Evolutionary conservation across 2,888 invertebrate genomes (phyloP).

Genomic region (Oxyteleia sp.): DNA sequence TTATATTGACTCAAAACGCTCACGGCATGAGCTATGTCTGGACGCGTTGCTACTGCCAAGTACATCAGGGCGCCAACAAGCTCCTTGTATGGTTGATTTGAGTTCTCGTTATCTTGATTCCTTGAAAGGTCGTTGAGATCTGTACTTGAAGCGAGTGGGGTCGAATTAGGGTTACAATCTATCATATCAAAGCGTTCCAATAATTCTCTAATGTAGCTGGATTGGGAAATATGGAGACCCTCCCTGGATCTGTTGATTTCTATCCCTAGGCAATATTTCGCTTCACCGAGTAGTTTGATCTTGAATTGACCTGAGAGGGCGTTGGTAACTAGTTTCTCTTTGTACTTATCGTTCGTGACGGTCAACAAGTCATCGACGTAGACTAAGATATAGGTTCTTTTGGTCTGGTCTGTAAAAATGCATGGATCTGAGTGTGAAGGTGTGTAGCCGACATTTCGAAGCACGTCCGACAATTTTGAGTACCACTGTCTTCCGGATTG

Average conservation of each 20-base stretch:
- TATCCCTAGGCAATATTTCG: neutral
- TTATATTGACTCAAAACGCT: neutral
- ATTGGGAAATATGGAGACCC: neutral
- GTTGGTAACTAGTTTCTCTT: neutral
- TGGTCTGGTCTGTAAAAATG: neutral
- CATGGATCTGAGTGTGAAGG: conserved; percentile 2
- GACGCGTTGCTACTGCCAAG: neutral
- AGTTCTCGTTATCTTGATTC: too few relatives aligned
- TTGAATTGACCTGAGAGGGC: neutral
- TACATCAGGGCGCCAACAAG: neutral
- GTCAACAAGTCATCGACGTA: conserved; percentile 9
- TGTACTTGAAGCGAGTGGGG: conserved; percentile 4
- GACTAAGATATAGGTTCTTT: neutral
- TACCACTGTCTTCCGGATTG: conserved; percentile 35
- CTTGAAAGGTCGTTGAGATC: neutral
- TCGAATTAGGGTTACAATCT: conserved; percentile 1
- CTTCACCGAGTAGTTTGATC: neutral
- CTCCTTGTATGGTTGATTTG: conserved; percentile 4
- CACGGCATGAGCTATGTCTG: conserved; percentile 13
- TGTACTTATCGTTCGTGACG: neutral
- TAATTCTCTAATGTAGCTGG: neutral
- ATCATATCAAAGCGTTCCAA: conserved; percentile 32
- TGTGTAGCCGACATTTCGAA: neutral
- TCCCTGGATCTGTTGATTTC: conserved; percentile 1
- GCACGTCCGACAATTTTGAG: neutral